Evolutionary conservation across 2,888 invertebrate genomes (phyloP).

Genomic region (Gastrophysa polygoni): DNA sequence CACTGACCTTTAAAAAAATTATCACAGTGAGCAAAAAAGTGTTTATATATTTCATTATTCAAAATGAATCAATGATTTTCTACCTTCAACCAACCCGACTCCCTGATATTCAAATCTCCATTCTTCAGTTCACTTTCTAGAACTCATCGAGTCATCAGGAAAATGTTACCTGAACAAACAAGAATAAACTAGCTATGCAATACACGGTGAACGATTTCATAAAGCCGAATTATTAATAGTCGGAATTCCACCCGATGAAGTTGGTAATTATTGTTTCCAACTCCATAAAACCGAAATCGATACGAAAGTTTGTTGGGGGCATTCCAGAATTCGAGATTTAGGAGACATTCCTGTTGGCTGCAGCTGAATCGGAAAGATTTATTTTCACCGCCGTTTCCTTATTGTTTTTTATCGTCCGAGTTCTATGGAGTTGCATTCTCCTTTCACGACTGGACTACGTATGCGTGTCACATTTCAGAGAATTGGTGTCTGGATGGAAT

Average conservation of each 20-base stretch:
- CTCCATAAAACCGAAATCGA: slow-evolving; percentile 17
- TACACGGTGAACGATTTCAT: slow-evolving; percentile 2
- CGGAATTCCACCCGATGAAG: slow-evolving; percentile 11
- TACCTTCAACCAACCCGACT: too few relatives aligned
- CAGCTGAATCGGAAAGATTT: slow-evolving; percentile 5
- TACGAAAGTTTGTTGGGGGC: slow-evolving; percentile 7
- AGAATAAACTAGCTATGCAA: slow-evolving; percentile 7
- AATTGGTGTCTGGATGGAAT: neutral
- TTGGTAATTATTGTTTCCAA: slow-evolving; percentile 12
- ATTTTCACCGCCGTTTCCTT: neutral
- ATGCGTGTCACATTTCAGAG: neutral
- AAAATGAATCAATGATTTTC: too few relatives aligned
- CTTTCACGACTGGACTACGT: neutral
- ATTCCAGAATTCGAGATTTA: neutral
- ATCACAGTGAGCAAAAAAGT: too few relatives aligned
- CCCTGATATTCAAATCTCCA: too few relatives aligned
- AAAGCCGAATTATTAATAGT: slow-evolving; percentile 8
- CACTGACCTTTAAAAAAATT: too few relatives aligned
- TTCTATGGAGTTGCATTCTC: neutral
- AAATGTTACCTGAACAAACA: neutral
- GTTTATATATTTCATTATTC: too few relatives aligned
- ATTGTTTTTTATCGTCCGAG: neutral
- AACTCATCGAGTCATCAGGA: neutral
- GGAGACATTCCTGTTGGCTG: slow-evolving; percentile 6
- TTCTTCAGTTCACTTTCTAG: too few relatives aligned